Evolutionary conservation across 2,888 invertebrate genomes (phyloP), one percentile per base, ranked within the genome.

Genomic region (Microctonus brassicae): DNA sequence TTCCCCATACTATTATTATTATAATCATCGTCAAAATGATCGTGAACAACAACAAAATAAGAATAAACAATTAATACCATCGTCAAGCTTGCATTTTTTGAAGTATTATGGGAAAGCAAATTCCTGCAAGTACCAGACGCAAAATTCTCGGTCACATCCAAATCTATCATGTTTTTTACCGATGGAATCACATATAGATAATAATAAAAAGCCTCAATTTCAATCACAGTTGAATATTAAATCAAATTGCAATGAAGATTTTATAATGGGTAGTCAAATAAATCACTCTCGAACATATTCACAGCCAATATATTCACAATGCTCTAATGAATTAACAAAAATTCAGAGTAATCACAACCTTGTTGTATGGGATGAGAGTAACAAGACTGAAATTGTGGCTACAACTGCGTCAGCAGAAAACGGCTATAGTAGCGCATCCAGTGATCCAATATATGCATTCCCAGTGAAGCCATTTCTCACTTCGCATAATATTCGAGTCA

Each of bases 381-480:
- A 39, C 1, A 11, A 11, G 11, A 61, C 6, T n/a, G 9, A 17
- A 26, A 57, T 39, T 10, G 22, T 1, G 10, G 17, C 17, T 17
- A 36, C 6, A 34, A 66, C 75, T 6, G 69, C 69, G 13, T 61
- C 69, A 3, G 60, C 66, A 4, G 65, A 69, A 53, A 76, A 75
- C 1, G 64, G 58, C 55, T 24, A 22, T 52, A 62, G 29, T 22
- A 78, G 78, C 70, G 73, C 80, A 26, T 85, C 83, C 75, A 84
- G 80, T 60, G 86, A 86, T 69, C 86, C 86, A 60, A 83, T 86
- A 73, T 87, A 86, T 69, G 81, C 86, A 22, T 79, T 84, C 63
- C 86, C 86, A 20, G 83, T 86, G 17, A 87, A 87, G 69, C 86
- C 86, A 3, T 87, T 87, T 74, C 82, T 86, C 39, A 87, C 86